phyloP scores from a whole-genome alignment of 2,113 vertebrate species.

The Lepidothrix coronata region DNA sequence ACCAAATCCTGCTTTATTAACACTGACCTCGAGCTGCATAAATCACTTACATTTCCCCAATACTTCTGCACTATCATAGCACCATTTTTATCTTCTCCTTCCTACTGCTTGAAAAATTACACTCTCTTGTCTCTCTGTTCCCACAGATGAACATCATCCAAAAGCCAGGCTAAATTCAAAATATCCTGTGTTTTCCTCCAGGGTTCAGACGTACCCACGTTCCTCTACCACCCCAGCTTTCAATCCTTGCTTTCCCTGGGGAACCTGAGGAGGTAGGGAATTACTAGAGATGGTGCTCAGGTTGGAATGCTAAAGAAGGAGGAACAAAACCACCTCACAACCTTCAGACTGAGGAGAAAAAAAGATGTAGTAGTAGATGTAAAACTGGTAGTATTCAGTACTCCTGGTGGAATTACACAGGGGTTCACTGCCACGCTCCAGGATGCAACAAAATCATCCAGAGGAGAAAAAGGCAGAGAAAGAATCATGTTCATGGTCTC shows the following conservation, averaged over 20 bases:
- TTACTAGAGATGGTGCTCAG: not conserved
- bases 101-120: not conserved
- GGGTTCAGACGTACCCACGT: not conserved
- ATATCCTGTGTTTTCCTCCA: not conserved
- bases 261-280: not conserved
- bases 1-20: not conserved
- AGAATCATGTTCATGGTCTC: not conserved
- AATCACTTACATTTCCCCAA: not conserved
- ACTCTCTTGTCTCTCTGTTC: not conserved
- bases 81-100: not conserved
- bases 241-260: not conserved
- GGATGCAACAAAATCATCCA: not conserved
- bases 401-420: not conserved
- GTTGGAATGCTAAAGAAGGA: not conserved
- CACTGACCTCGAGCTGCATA: not conserved
- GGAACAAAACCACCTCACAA: not conserved
- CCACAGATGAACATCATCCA: not conserved
- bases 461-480: not conserved
- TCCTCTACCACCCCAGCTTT: not conserved
- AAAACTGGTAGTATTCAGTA: not conserved
- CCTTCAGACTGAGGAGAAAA: not conserved
- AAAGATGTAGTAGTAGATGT: not conserved
- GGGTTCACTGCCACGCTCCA: not conserved
- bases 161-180: not conserved
- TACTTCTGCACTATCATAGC: not conserved